These are phyloP conservation scores for silkworm (Bombyx mori) DNA, from an alignment of 1,140 invertebrate genomes.

Conservation along the genomic window DNA sequence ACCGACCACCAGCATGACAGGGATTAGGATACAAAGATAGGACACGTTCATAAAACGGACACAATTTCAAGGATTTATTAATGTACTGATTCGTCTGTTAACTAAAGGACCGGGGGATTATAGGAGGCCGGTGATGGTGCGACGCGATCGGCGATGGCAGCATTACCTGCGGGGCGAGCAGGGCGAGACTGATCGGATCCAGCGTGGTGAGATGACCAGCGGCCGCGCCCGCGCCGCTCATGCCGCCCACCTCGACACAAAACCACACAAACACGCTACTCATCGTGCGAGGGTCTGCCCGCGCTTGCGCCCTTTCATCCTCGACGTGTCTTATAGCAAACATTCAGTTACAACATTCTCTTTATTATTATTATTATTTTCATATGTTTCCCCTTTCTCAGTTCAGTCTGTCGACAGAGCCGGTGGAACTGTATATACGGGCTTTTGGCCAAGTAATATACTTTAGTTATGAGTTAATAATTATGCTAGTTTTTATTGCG, in stretches of 20 bases:
- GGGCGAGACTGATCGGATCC: conserved; percentile 64
- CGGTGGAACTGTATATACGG: too few relatives aligned
- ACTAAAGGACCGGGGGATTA: conserved; percentile 12
- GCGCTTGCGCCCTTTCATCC: conserved; percentile 21
- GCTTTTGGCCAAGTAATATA: too few relatives aligned
- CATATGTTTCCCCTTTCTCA: too few relatives aligned
- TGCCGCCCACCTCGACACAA: conserved; percentile 69
- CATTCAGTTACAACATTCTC: too few relatives aligned
- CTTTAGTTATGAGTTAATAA: too few relatives aligned
- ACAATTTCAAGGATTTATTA: too few relatives aligned
- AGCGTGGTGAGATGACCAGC: conserved; percentile 59
- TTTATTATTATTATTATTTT: too few relatives aligned
- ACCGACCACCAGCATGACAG: conserved; percentile 40
- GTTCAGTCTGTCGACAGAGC: too few relatives aligned
- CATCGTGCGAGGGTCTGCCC: conserved; percentile 52
- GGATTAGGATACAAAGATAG: conserved; percentile 1
- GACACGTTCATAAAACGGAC: too few relatives aligned
- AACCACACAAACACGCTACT: conserved; percentile 70
- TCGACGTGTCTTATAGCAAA: neutral
- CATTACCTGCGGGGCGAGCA: conserved; percentile 66
- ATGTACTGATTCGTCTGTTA: neutral
- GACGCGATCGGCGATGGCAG: conserved; percentile 25
- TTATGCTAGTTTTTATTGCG: too few relatives aligned
- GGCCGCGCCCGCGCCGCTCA: conserved; percentile 62
- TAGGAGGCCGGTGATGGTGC: conserved; percentile 29